Conservation (phyloP, 2,797 vertebrate species). For the Pseudopleuronectes americanus region DNA sequence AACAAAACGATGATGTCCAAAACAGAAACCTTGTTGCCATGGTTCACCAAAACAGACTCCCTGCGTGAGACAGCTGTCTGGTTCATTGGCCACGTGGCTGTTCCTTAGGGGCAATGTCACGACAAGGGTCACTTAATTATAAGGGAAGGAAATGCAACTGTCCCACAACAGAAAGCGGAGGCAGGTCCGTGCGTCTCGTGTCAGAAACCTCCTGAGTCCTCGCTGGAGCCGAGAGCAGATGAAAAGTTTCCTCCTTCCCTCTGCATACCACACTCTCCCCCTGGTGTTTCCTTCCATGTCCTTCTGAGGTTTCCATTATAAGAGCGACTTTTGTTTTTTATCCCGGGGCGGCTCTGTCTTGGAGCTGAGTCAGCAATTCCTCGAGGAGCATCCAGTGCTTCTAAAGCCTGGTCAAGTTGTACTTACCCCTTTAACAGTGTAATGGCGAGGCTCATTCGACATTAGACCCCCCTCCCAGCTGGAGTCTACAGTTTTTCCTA, state of each 20-base stretch:
- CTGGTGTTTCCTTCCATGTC: constrained; percentile 44
- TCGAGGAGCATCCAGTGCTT: constrained; percentile 16
- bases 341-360: constrained; percentile 6
- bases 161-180: constrained; percentile 42
- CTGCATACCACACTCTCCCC: constrained; percentile 42
- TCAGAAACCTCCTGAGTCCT: constrained; percentile 41
- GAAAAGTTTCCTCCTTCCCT: constrained; percentile 57
- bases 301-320: constrained; percentile 72
- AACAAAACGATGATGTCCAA: constrained; percentile 54
- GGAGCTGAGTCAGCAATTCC: constrained; percentile 41
- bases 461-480: constrained; percentile 30
- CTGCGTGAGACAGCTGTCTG: constrained; percentile 49
- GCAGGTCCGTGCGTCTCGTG: constrained; percentile 18
- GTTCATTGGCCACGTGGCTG: constrained; percentile 48
- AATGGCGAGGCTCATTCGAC: constrained; percentile 5
- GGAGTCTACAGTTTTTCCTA: neutral
- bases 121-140: constrained; percentile 31
- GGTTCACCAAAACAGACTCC: constrained; percentile 79
- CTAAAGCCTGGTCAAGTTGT: constrained; percentile 17
- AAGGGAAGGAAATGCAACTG: constrained; percentile 38
- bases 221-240: constrained; percentile 37
- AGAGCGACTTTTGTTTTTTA: constrained; percentile 44
- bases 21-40: constrained; percentile 78
- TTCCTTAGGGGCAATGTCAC: constrained; percentile 48
- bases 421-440: constrained; percentile 21